These are phyloP conservation scores for Aquatica leii DNA, from an alignment of 2,888 invertebrate genomes.

Conservation along the genomic window DNA sequence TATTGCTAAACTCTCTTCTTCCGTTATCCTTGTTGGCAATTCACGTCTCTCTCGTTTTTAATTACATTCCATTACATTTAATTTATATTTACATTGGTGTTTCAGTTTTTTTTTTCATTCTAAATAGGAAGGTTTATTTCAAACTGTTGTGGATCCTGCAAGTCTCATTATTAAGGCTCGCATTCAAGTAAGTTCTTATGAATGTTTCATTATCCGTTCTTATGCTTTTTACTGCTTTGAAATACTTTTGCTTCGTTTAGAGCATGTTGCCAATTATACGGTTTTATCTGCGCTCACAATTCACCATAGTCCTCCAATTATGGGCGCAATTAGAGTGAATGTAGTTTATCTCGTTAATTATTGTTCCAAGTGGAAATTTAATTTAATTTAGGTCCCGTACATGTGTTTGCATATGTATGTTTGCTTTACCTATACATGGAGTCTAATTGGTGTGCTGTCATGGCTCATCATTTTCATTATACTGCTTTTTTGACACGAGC, in stretches of 20 bases:
- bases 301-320: constrained; percentile 45
- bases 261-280: constrained; percentile 43
- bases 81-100: constrained; percentile 49
- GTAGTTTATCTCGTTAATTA: constrained; percentile 50
- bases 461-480: constrained; percentile 29
- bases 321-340: constrained; percentile 47
- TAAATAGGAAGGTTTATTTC: constrained; percentile 39
- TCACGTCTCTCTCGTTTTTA: constrained; percentile 46
- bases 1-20: constrained; percentile 40
- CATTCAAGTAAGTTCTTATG: constrained; percentile 41
- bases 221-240: constrained; percentile 41
- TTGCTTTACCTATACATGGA: constrained; percentile 31
- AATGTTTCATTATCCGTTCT: constrained; percentile 44
- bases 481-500: constrained; percentile 20
- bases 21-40: constrained; percentile 36
- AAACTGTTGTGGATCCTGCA: constrained; percentile 37
- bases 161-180: constrained; percentile 42
- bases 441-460: constrained; percentile 35
- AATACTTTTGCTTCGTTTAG: constrained; percentile 41
- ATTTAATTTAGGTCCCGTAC: constrained; percentile 45
- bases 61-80: constrained; percentile 51
- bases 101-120: constrained; percentile 43
- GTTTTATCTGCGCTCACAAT: constrained; percentile 43
- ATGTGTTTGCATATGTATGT: constrained; percentile 44
- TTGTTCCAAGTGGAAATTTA: constrained; percentile 48